Conservation (phyloP, 2,888 invertebrate species). For the Tiliacea citrago region DNA sequence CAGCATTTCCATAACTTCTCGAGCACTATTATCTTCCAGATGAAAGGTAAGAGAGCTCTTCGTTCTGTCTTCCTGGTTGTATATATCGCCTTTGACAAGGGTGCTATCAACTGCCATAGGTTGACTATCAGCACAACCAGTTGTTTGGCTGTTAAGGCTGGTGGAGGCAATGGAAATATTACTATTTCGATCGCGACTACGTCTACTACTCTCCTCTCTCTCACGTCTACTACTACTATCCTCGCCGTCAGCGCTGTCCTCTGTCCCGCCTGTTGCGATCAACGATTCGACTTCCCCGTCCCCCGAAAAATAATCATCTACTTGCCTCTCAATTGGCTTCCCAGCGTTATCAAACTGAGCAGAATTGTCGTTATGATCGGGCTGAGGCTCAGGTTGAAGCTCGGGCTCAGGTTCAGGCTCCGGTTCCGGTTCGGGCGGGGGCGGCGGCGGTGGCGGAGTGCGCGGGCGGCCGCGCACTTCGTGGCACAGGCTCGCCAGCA, state of each 20-base stretch:
- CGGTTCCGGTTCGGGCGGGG: constrained; percentile 68
- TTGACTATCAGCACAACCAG: constrained; percentile 31
- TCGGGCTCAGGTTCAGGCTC: constrained; percentile 71
- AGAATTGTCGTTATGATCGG: constrained; percentile 67
- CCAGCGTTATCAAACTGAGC: constrained; percentile 67
- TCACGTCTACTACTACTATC: too few relatives aligned
- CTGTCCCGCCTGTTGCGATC: constrained; percentile 53
- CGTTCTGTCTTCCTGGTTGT: constrained; percentile 25
- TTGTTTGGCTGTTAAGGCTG: constrained; percentile 35
- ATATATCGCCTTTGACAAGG: constrained; percentile 45
- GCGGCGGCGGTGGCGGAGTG: constrained; percentile 71
- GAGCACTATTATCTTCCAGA: constrained; percentile 72
- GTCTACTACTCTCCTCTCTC: too few relatives aligned
- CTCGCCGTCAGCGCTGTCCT: constrained; percentile 47
- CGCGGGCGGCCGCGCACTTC: constrained; percentile 62
- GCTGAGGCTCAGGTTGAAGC: neutral
- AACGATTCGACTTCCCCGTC: constrained; percentile 59
- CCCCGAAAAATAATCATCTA: constrained; percentile 26
- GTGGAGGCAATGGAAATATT: constrained; percentile 30
- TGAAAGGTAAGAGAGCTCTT: constrained; percentile 42
- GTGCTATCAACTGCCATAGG: constrained; percentile 25
- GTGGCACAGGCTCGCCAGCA: constrained; percentile 67
- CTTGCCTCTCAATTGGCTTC: constrained; percentile 65
- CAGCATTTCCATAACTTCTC: constrained; percentile 74
- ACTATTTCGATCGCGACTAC: constrained; percentile 28